Base-by-base conservation (phyloP, 92 coral and sea anemone species). In the Phenganax stokvisi region DNA sequence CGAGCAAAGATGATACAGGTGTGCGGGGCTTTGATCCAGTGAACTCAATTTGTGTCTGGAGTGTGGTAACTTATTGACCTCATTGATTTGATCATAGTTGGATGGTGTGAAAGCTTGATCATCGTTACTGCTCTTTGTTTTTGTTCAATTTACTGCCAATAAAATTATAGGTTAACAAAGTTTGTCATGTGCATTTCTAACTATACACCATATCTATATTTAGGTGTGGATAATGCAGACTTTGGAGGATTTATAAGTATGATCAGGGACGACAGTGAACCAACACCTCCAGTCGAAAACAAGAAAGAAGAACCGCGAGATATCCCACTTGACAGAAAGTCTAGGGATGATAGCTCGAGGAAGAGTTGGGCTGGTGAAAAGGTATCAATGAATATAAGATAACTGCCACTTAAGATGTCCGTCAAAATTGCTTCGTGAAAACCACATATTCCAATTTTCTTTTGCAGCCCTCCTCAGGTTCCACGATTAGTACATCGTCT, bases 251-350 rank as follows among this genome's bases (percentile, higher is more conserved):
- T 51, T 12, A 11, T 79, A 56, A 79, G 83, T 29, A 61, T 79
- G 74, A 79, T 79, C 57, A 63, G 83, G 74, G 83, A 54, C 7
- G 83, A 79, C 65, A 69, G 69, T 64, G 65, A 64, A 17, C 71
- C 28, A 7, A 74, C 83, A 54, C 71, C 65, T 3, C 74, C 83
- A 10, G 51, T 12, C 5, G 62, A 79, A 3, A 52, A 53, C 57
- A 17, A 47, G 16, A 56, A 17, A 53, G 61, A 79, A 12, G 56
- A 51, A 16, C 54, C 58, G 29, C 58, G 83, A 17, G 74, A 79
- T 57, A 52, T 44, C 7, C 54, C 58, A 10, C 15, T 55, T 65
- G 74, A 79, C 57, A 64, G 31, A 13, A 79, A n/a, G 51, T 54
- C 83, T 79, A 61, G 58, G 47, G 74, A 30, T 57, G 79, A 74